These are phyloP conservation scores for Mus pahari DNA, from an alignment of 2,113 vertebrate species.

Conservation along the genomic window DNA sequence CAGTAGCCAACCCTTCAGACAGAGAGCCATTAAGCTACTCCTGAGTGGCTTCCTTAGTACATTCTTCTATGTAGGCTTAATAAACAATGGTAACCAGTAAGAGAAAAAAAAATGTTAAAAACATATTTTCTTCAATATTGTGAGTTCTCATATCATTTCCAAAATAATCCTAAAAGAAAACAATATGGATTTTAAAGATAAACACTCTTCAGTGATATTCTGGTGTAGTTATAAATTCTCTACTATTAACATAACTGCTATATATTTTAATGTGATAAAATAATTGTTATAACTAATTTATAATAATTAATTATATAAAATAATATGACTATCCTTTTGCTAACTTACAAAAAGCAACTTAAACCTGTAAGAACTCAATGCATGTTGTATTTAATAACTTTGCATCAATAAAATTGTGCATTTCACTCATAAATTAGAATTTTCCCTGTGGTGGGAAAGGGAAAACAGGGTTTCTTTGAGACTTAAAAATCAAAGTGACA, in stretches of 20 bases:
- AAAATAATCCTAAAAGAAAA: conserved; percentile 32
- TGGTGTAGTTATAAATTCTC: neutral
- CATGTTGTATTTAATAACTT: conserved; percentile 24
- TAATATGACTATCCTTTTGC: conserved; percentile 12
- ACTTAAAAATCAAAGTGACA: conserved; percentile 72
- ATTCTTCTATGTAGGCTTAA: conserved; percentile 60
- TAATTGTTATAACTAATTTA: neutral
- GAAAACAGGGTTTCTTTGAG: conserved; percentile 56
- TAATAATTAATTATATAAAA: conserved; percentile 52
- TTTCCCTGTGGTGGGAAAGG: conserved; percentile 1
- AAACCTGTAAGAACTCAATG: conserved; percentile 14
- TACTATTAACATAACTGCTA: neutral
- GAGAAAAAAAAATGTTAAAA: conserved; percentile 38
- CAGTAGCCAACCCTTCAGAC: conserved; percentile 38
- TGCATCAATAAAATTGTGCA: conserved; percentile 47
- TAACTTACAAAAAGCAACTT: conserved; percentile 22
- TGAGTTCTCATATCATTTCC: conserved; percentile 50
- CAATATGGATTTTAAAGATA: conserved; percentile 44
- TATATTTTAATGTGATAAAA: neutral
- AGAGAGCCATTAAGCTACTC: conserved; percentile 61
- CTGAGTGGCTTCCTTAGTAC: conserved; percentile 66
- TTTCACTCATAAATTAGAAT: neutral
- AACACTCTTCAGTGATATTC: conserved; percentile 13
- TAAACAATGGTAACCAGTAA: conserved; percentile 26
- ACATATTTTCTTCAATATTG: conserved; percentile 61